Evolutionary conservation across 2,888 invertebrate genomes (phyloP), one percentile per base, ranked within the genome.

Genomic region (Stenodera caucasica): DNA sequence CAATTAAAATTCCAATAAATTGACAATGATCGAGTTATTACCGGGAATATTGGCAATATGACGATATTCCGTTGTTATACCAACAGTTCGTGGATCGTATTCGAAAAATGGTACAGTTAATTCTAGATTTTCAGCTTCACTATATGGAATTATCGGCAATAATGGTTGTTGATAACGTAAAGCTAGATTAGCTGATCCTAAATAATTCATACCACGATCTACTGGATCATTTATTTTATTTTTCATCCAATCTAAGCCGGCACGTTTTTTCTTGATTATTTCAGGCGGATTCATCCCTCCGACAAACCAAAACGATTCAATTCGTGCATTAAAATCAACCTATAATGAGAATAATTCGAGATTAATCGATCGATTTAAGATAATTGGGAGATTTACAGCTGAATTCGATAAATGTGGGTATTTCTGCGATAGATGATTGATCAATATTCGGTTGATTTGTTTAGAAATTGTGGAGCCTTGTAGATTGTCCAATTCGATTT

Each of bases 231-330:
- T 68, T 2, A 79, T 78, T 23, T 77, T 76, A 0, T 82, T 74
- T 70, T 83, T 82, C 5, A 80, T 72, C 80, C 81, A 83, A 32
- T 64, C 58, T n/a, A 55, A 29, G 9, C 70, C 68, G 59, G 59
- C 62, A 40, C 75, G 69, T 37, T 79, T 76, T 60, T 84, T 82
- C 63, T 80, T 81, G 1, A 81, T 71, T 0, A 69, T 72, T 45
- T 77, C 72, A 0, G 88, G 83, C 0, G 88, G 84, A 62, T 86
- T 78, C 67, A 90, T 85, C 55, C 92, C 91, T 55, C 93, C 93
- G 35, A 86, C 85, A 74, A 85, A 85, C 96, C 96, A 97, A 79
- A 91, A 92, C 26, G 94, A 90, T 82, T 94, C 92, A 70, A 92
- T 84, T 18, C 92, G 83, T 3, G 96, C 91, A 64, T 90, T 85